A percentile compares a stretch with the other conserved stretches of the same genome.
Conservation (phyloP, 2,797 vertebrate genomes). For the Smutsia temminckii region DNA sequence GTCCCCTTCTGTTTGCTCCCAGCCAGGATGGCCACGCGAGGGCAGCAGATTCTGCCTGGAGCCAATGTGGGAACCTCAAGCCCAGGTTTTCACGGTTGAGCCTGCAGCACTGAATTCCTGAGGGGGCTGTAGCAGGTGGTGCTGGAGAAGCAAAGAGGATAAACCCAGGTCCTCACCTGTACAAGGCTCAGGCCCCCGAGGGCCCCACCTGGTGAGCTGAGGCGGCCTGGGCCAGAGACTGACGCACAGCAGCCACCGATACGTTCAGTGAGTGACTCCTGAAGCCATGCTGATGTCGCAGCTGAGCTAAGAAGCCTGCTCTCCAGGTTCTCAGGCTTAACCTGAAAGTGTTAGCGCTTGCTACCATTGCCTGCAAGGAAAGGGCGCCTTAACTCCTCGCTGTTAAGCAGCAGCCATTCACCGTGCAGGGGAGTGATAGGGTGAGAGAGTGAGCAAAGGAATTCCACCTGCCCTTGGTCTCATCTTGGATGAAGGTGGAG, state of each 20-base stretch:
- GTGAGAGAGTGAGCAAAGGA: neutral
- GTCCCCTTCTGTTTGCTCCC: neutral
- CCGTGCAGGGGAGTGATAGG: neutral
- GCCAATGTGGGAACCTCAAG: rapidly evolving
- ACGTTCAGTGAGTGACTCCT: neutral
- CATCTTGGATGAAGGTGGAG: neutral
- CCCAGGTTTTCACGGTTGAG: rapidly evolving
- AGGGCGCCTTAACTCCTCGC: neutral
- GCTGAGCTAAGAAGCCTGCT: neutral
- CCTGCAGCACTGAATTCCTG: neutral
- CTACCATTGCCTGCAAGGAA: neutral
- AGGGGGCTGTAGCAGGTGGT: too few species aligned
- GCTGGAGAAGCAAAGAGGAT: neutral
- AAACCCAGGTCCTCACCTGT: neutral
- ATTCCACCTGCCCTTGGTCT: too few species aligned
- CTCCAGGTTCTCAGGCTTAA: neutral
- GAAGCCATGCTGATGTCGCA: too few species aligned
- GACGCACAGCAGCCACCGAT: neutral
- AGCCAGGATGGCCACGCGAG: slow-evolving; percentile 31
- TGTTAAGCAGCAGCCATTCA: rapidly evolving
- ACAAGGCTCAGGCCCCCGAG: neutral
- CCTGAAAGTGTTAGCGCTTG: neutral
- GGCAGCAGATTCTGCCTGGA: slow-evolving; percentile 31
- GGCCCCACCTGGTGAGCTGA: neutral
- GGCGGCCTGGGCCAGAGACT: neutral